Conservation (phyloP, 2,113 vertebrate genomes). For the Phalacrocorax carbo region DNA sequence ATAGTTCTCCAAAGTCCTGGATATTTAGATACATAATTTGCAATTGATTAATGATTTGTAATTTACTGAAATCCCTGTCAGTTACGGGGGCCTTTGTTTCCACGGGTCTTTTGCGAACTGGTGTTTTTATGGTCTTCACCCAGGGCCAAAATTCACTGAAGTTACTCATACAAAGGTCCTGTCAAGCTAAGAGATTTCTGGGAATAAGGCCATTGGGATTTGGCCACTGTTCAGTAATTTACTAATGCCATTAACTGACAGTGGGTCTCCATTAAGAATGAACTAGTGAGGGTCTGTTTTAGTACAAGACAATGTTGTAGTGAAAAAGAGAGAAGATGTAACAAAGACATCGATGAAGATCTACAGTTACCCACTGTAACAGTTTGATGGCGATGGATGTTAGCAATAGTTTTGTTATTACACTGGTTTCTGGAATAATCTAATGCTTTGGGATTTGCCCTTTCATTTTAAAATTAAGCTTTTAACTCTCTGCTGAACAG, state of each 20-base stretch:
- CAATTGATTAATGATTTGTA: background rate
- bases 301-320: conserved; percentile 9
- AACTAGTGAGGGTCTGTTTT: conserved; percentile 37
- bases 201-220: conserved; percentile 61
- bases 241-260: conserved; percentile 46
- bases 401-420: conserved; percentile 15
- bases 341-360: conserved; percentile 26
- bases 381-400: background rate
- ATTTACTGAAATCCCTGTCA: conserved; percentile 3
- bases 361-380: conserved; percentile 25
- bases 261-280: conserved; percentile 42
- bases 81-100: conserved; percentile 14
- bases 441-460: background rate
- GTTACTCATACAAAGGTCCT: conserved; percentile 44
- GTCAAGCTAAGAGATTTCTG: conserved; percentile 58
- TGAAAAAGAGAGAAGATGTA: conserved; percentile 29
- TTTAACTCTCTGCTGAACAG: conserved; percentile 3
- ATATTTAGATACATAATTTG: conserved; percentile 12
- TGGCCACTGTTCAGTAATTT: conserved; percentile 58
- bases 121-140: conserved; percentile 25
- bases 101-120: conserved; percentile 4
- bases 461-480: conserved; percentile 17
- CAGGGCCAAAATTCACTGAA: conserved; percentile 53
- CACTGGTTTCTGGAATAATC: conserved; percentile 3
- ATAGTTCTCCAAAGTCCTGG: background rate